Percentiles rank a stretch among this genome's conserved stretches.
Conservation (phyloP, 2,797 vertebrate species). For the Characodon lateralis region DNA sequence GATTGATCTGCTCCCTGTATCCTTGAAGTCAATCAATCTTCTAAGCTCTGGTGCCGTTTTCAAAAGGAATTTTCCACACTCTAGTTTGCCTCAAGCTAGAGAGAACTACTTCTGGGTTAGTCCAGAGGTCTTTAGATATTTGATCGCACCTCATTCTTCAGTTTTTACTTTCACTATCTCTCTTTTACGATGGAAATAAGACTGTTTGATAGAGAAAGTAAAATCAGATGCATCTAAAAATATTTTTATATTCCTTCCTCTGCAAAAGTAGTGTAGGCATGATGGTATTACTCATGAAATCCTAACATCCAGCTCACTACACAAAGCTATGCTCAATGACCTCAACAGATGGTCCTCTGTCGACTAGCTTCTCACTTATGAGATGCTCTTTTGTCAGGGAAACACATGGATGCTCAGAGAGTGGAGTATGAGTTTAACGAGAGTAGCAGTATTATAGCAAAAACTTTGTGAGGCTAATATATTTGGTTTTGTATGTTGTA, state of each 20-base stretch:
- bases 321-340: constrained; percentile 12
- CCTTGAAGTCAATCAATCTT: constrained; percentile 79
- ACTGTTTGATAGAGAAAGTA: constrained; percentile 24
- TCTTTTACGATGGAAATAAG: constrained; percentile 37
- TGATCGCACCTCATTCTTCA: constrained; percentile 48
- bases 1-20: constrained; percentile 76
- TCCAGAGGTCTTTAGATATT: constrained; percentile 63
- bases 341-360: constrained; percentile 48
- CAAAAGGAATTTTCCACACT: constrained; percentile 61
- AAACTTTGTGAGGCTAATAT: background rate
- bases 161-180: constrained; percentile 46
- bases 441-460: background rate
- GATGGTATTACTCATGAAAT: constrained; percentile 9
- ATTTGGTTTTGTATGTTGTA: background rate
- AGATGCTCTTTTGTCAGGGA: constrained; percentile 37
- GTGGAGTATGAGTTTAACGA: constrained; percentile 6
- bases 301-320: constrained; percentile 12
- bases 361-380: constrained; percentile 40
- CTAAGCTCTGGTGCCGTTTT: constrained; percentile 63
- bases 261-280: constrained; percentile 6
- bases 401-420: constrained; percentile 28
- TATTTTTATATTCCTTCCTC: background rate
- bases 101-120: constrained; percentile 45
- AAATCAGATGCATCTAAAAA: constrained; percentile 15
- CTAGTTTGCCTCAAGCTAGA: constrained; percentile 38